Evolutionary conservation across 2,797 vertebrate species (phyloP).

Genomic region (Anguilla obscura): DNA sequence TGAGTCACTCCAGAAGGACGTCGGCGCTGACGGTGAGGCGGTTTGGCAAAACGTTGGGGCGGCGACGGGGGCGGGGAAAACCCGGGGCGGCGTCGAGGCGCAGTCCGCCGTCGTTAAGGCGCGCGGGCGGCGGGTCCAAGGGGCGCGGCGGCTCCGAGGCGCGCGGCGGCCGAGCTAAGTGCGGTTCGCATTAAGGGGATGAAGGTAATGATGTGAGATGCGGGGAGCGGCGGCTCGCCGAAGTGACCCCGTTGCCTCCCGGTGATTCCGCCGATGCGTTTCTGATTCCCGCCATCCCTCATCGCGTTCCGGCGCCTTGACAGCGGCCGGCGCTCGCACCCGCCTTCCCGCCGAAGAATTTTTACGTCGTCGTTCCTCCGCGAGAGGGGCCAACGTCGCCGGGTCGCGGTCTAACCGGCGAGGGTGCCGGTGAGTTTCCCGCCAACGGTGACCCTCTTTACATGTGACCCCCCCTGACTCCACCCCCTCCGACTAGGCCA

Average conservation of each 20-base stretch:
- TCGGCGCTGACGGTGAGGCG: background rate
- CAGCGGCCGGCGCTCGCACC: conserved; percentile 50
- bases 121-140: background rate
- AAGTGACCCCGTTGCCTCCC: conserved; percentile 72
- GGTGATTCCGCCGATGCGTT: conserved; percentile 73
- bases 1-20: background rate
- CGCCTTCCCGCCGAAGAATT: conserved; percentile 1
- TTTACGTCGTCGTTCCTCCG: conserved; percentile 12
- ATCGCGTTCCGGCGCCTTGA: conserved; percentile 49
- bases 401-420: background rate
- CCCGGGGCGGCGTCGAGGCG: background rate
- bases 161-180: conserved; percentile 59
- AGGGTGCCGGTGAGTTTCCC: background rate
- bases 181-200: conserved; percentile 73
- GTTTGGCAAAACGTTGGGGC: background rate
- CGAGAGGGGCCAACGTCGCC: background rate
- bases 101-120: background rate
- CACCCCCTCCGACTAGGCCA: conserved; percentile 45
- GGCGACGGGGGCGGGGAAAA: background rate
- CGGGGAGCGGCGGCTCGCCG: conserved; percentile 64
- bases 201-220: conserved; percentile 78
- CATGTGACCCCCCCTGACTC: background rate
- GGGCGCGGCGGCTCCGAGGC: background rate
- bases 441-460: background rate
- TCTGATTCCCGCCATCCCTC: conserved; percentile 74